Evolutionary conservation across 30 jellyfish, hydroid and myxozoan genomes (phyloP).

Genomic region (Aurelia aurita complex sp. Pacific): DNA sequence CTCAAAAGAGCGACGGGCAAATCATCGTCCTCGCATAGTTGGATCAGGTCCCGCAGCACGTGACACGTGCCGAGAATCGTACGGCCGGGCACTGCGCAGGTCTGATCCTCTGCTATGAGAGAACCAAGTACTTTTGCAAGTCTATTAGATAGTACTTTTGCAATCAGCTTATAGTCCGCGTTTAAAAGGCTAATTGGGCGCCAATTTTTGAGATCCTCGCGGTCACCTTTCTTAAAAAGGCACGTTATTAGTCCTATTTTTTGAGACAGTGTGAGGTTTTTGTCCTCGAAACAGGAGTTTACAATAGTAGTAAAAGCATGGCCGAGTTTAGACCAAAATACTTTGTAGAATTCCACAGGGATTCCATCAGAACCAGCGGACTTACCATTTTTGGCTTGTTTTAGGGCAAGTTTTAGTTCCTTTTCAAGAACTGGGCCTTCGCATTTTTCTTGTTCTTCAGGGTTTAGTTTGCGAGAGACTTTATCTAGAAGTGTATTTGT

Average conservation of each 20-base stretch:
- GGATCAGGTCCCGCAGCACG: constrained; percentile 11
- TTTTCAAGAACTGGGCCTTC: constrained; percentile 22
- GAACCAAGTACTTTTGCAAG: constrained; percentile 7
- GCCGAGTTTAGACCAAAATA: constrained; percentile 7
- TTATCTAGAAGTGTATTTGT: background rate
- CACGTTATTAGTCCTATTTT: background rate
- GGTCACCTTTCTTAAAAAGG: constrained; percentile 32
- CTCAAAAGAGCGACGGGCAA: constrained; percentile 7
- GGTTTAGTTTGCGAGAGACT: background rate
- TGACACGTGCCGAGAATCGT: constrained; percentile 21
- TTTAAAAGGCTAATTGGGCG: constrained; percentile 56
- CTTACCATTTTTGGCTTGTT: background rate
- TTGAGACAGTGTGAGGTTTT: background rate
- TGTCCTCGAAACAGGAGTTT: background rate
- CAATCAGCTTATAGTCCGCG: constrained; percentile 27
- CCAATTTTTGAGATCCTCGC: constrained; percentile 29
- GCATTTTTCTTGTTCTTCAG: background rate
- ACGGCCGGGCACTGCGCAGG: constrained; percentile 41
- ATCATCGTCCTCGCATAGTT: constrained; percentile 30
- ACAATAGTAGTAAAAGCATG: background rate
- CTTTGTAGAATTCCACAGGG: constrained; percentile 8
- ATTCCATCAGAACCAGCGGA: constrained; percentile 36
- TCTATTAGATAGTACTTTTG: constrained; percentile 46
- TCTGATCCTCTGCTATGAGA: constrained; percentile 28
- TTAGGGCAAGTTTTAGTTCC: constrained; percentile 16